These are phyloP conservation scores for Conger conger DNA, from an alignment of 2,113 vertebrate genomes.

Conservation along the genomic window DNA sequence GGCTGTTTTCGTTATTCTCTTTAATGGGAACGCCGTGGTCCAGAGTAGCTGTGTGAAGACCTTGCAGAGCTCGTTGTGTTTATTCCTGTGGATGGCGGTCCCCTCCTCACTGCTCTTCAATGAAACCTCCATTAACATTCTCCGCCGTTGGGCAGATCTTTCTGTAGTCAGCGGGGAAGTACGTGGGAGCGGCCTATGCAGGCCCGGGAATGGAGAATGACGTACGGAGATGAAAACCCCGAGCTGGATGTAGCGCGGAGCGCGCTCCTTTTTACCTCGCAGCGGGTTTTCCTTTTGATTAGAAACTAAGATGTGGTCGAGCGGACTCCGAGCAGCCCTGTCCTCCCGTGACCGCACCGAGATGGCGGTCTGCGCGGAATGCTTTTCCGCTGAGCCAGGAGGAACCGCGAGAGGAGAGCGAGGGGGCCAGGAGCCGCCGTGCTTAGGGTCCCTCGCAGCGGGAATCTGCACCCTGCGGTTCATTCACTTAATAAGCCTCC, in stretches of 20 bases:
- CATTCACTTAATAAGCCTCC: background rate
- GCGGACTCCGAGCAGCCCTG: background rate
- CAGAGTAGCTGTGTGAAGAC: background rate
- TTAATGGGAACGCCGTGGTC: background rate
- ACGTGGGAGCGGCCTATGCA: background rate
- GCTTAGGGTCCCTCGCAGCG: background rate
- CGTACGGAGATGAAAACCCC: conserved; percentile 8
- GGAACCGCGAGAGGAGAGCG: background rate
- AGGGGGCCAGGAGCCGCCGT: background rate
- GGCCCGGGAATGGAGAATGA: background rate
- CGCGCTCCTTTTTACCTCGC: background rate
- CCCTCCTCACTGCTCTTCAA: background rate
- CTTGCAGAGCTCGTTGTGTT: background rate
- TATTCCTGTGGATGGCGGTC: background rate
- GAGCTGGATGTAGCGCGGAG: background rate
- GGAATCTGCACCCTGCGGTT: background rate
- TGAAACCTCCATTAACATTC: background rate
- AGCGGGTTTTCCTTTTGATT: background rate
- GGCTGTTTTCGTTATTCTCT: background rate
- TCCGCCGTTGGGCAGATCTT: background rate
- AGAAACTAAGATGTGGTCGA: background rate
- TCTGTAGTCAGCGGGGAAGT: background rate
- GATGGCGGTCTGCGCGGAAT: no score
- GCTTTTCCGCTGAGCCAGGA: background rate
- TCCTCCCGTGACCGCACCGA: background rate